Evolutionary conservation across 1,140 invertebrate genomes (phyloP).

Genomic region (Saccostrea glomerata): DNA sequence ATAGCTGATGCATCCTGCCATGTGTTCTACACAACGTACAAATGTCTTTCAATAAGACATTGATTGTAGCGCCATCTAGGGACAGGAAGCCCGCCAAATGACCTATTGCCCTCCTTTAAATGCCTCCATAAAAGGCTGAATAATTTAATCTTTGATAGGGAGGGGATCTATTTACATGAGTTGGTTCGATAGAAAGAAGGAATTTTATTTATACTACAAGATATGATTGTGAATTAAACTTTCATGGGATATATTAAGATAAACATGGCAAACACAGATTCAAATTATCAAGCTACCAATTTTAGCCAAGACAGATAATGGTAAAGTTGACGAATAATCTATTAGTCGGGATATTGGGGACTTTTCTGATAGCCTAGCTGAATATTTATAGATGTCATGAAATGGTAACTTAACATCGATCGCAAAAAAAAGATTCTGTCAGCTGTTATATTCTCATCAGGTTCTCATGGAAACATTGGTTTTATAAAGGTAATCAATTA

Average conservation of each 20-base stretch:
- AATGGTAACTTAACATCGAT: too few relatives aligned
- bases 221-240: slow-evolving; percentile 37
- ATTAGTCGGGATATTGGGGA: background rate
- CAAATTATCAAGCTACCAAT: slow-evolving; percentile 33
- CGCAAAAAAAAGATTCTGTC: too few relatives aligned
- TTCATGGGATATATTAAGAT: slow-evolving; percentile 32
- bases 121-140: slow-evolving; percentile 33
- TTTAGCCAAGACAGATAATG: background rate
- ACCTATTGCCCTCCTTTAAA: slow-evolving; percentile 29
- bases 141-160: slow-evolving; percentile 38
- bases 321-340: background rate
- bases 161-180: slow-evolving; percentile 19
- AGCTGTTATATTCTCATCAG: too few relatives aligned
- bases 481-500: too few relatives aligned
- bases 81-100: slow-evolving; percentile 10
- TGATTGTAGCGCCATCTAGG: slow-evolving; percentile 15
- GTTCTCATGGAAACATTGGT: too few relatives aligned
- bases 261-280: slow-evolving; percentile 16
- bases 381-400: background rate
- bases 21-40: slow-evolving; percentile 9
- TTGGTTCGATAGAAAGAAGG: slow-evolving; percentile 20
- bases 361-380: background rate
- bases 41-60: slow-evolving; percentile 34
- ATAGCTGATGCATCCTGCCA: background rate
- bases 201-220: slow-evolving; percentile 35